A percentile compares a stretch with the other conserved stretches of the same genome.
phyloP scores from a whole-genome alignment of 2,888 invertebrate species.

The Stenodera caucasica region DNA sequence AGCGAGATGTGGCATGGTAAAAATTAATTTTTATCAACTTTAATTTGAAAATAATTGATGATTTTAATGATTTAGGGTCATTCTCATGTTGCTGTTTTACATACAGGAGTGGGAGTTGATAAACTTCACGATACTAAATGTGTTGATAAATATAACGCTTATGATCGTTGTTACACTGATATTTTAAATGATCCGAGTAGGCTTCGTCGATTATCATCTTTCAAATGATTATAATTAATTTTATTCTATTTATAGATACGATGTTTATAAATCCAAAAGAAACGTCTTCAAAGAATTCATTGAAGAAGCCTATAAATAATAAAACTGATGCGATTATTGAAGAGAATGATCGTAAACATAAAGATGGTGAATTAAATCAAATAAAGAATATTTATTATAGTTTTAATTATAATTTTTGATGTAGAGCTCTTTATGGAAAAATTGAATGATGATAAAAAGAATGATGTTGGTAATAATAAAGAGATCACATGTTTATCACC shows the following conservation, averaged over 20 bases:
- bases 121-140: slow-evolving; percentile 60
- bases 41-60: neutral
- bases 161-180: slow-evolving; percentile 85
- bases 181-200: slow-evolving; percentile 59
- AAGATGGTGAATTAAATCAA: too few species aligned
- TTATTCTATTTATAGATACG: slow-evolving; percentile 19
- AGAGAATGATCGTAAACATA: neutral
- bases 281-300: slow-evolving; percentile 10
- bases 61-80: slow-evolving; percentile 24
- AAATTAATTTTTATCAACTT: neutral
- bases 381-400: too few species aligned
- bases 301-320: slow-evolving; percentile 9
- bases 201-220: neutral
- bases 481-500: slow-evolving; percentile 7
- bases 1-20: slow-evolving; percentile 55
- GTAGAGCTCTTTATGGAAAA: neutral
- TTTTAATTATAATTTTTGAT: too few species aligned
- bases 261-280: slow-evolving; percentile 13
- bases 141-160: slow-evolving; percentile 87
- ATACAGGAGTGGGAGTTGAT: slow-evolving; percentile 48
- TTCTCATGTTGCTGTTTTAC: slow-evolving; percentile 65
- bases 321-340: neutral
- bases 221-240: slow-evolving; percentile 9
- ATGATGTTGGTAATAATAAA: neutral
- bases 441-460: neutral